Evolutionary conservation across 2,888 invertebrate genomes (phyloP), one percentile per base, ranked within the genome.

Genomic region (Lasioglossum figueresi): DNA sequence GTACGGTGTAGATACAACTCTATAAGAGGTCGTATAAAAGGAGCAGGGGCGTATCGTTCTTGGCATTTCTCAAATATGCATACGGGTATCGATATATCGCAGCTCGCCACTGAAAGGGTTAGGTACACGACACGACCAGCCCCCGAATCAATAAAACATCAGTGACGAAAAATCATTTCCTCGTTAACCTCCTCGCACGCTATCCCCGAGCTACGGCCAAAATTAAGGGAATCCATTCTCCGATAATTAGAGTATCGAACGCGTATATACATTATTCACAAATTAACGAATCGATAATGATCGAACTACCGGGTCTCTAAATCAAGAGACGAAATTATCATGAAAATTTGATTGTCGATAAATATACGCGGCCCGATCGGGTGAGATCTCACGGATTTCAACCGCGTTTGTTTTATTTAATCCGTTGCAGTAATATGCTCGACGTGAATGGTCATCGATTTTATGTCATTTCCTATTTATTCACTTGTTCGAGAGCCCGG

Each of bases 41-140:
- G 23, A 68, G 40, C 34, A 68, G 68, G 23, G 19, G 23, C 37
- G 37, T 68, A 37, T 68, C 37, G 37, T 37, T n/a, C 68, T 12
- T 68, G 68, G 40, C 68, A 68, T 68, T 68, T 40, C 23, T 68
- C 68, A 68, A 68, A 68, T 68, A 68, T 68, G 68, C 68, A 68
- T 68, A 68, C 37, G 52, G 68, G 68, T 37, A 68, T 37, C 68
- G 68, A 68, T 68, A 68, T 68, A 68, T 68, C n/a, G 37, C 23
- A 12, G 68, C 40, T 23, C 68, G 37, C 23, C 68, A 12, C 68
- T 68, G 37, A 68, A 68, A 68, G 68, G 37, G 68, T 68, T 68
- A 68, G 37, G 37, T 37, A 68, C 37, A 37, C 66, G 68, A 37
- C 37, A 5, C 12, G 37, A 23, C 37, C 23, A n/a, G 16, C 37